These are phyloP conservation scores for Germaria angustata DNA, from an alignment of 2,888 invertebrate genomes.

Conservation along the genomic window DNA sequence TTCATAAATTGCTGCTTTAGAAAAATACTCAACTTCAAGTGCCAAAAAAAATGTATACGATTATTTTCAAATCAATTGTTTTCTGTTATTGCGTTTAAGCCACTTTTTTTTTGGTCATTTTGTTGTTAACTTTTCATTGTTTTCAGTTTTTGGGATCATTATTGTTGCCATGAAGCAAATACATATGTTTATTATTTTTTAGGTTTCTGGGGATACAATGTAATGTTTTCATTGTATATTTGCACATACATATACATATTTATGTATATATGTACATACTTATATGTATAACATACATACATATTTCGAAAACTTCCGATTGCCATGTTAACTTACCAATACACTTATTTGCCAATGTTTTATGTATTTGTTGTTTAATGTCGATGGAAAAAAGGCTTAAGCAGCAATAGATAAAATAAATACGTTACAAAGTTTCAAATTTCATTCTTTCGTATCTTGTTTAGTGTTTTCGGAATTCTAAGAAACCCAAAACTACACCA, in stretches of 20 bases:
- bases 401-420: constrained; percentile 1
- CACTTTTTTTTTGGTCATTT: background rate
- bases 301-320: constrained; percentile 33
- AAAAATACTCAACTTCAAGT: background rate
- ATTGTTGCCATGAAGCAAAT: constrained; percentile 43
- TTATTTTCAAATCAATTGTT: background rate
- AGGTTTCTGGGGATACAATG: constrained; percentile 48
- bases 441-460: background rate
- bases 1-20: background rate
- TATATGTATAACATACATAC: background rate
- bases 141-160: background rate
- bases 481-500: constrained; percentile 36
- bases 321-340: constrained; percentile 56
- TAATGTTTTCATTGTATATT: constrained; percentile 33
- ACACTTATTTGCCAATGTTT: constrained; percentile 42
- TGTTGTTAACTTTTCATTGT: constrained; percentile 8
- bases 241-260: background rate
- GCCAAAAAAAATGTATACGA: background rate
- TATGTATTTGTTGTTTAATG: constrained; percentile 45
- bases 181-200: constrained; percentile 42
- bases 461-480: constrained; percentile 23
- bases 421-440: constrained; percentile 45
- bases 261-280: background rate
- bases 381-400: background rate
- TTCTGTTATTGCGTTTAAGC: background rate